A percentile compares a stretch with the other conserved stretches of the same genome.
Evolutionary conservation across 2,113 vertebrate species (phyloP).

Genomic region (Chunga burmeisteri): DNA sequence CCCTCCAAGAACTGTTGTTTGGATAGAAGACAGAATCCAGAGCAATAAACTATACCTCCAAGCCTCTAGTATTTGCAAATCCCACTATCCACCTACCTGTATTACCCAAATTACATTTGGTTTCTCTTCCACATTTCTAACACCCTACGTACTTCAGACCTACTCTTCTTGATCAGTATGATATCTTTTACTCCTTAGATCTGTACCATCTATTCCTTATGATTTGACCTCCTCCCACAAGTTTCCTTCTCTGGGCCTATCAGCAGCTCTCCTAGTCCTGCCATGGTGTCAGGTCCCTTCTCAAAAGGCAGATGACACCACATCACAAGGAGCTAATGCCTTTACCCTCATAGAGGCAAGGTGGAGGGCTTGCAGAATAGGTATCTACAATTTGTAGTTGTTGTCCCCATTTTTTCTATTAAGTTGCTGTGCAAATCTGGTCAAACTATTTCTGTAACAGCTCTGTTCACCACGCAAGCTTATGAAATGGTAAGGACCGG

Average conservation of each 20-base stretch:
- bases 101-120: background rate
- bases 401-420: background rate
- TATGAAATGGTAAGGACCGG: background rate
- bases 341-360: background rate
- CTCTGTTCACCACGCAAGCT: background rate
- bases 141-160: fast-evolving
- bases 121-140: background rate
- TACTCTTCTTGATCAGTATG: background rate
- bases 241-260: background rate
- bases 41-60: background rate
- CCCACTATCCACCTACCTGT: background rate
- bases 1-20: fast-evolving
- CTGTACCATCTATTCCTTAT: background rate
- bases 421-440: background rate
- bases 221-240: fast-evolving
- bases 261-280: background rate
- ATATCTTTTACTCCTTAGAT: background rate
- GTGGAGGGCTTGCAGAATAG: background rate
- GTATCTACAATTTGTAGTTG: background rate
- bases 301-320: background rate
- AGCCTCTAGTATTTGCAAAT: background rate
- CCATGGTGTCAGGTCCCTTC: background rate
- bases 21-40: background rate
- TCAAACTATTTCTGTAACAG: background rate
- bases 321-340: background rate